Percentiles rank a stretch among this genome's conserved stretches.
Conservation (phyloP, 2,888 invertebrate species). For the Xestia rhomboidea region DNA sequence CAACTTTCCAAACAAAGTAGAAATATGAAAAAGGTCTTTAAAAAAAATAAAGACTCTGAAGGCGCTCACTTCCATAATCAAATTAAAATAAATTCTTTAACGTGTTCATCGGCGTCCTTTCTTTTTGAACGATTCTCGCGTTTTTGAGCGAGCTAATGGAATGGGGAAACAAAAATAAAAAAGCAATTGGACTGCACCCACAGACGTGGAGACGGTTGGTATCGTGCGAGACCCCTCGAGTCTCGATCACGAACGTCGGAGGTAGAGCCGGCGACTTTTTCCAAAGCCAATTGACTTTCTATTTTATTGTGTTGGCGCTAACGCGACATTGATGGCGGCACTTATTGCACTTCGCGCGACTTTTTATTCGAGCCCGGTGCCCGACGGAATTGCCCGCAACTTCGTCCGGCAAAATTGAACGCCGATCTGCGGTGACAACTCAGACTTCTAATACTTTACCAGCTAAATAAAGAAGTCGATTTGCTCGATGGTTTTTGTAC, state of each 20-base stretch:
- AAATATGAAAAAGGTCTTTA: slow-evolving; percentile 46
- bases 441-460: slow-evolving; percentile 67
- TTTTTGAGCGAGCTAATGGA: slow-evolving; percentile 53
- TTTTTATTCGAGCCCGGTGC: slow-evolving; percentile 79
- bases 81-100: slow-evolving; percentile 46
- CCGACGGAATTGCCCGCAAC: slow-evolving; percentile 77
- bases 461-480: slow-evolving; percentile 41
- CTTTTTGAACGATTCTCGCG: slow-evolving; percentile 26
- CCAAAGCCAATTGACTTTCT: slow-evolving; percentile 84
- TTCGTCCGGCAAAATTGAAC: slow-evolving; percentile 77
- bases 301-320: slow-evolving; percentile 89
- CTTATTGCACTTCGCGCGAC: slow-evolving; percentile 86
- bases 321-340: slow-evolving; percentile 88
- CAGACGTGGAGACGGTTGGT: slow-evolving; percentile 47
- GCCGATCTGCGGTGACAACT: slow-evolving; percentile 70
- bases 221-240: slow-evolving; percentile 64
- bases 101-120: slow-evolving; percentile 38
- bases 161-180: slow-evolving; percentile 64
- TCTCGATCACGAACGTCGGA: slow-evolving; percentile 63
- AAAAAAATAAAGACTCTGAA: slow-evolving; percentile 49
- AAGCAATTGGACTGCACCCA: slow-evolving; percentile 58
- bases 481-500: slow-evolving; percentile 59
- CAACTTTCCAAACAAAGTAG: slow-evolving; percentile 51
- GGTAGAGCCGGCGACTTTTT: slow-evolving; percentile 71
- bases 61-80: slow-evolving; percentile 39